These are phyloP conservation scores for Cataglyphis albicans DNA, from an alignment of 2,888 invertebrate species.

Conservation along the genomic window DNA sequence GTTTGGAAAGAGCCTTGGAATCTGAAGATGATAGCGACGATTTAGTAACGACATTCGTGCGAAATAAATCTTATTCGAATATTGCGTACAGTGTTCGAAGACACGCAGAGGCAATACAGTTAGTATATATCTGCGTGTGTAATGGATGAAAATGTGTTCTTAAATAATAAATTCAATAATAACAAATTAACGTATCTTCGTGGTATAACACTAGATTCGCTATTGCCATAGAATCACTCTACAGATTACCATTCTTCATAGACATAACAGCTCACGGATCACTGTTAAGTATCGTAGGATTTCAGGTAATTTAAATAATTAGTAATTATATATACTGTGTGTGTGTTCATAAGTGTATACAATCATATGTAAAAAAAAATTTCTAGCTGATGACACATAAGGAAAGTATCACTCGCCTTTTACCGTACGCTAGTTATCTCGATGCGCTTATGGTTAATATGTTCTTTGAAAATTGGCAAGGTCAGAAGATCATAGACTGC, in stretches of 20 bases:
- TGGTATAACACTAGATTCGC: not conserved
- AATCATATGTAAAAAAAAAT: not conserved
- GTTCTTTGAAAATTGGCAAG: conserved; percentile 35
- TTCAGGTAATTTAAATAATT: conserved; percentile 16
- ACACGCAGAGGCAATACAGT: conserved; percentile 26
- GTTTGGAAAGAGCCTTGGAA: conserved; percentile 16
- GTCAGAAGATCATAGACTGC: conserved; percentile 36
- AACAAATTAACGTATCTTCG: not conserved
- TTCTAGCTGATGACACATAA: conserved; percentile 16
- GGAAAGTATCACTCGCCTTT: not conserved
- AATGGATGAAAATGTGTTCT: not conserved
- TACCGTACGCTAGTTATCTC: not conserved
- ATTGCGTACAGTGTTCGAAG: conserved; percentile 23
- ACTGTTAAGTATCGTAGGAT: conserved; percentile 25
- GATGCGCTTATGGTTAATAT: not conserved
- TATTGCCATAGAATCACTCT: conserved; percentile 1
- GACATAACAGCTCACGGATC: not conserved
- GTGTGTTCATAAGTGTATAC: not conserved
- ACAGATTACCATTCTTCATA: conserved; percentile 4
- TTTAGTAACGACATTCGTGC: too few species aligned
- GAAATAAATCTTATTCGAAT: not conserved
- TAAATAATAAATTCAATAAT: not conserved
- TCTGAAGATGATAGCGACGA: not conserved
- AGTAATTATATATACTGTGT: not conserved
- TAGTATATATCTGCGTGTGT: not conserved